Base-by-base conservation (phyloP, 2,888 invertebrate species). In the Auanema freiburgensis region DNA sequence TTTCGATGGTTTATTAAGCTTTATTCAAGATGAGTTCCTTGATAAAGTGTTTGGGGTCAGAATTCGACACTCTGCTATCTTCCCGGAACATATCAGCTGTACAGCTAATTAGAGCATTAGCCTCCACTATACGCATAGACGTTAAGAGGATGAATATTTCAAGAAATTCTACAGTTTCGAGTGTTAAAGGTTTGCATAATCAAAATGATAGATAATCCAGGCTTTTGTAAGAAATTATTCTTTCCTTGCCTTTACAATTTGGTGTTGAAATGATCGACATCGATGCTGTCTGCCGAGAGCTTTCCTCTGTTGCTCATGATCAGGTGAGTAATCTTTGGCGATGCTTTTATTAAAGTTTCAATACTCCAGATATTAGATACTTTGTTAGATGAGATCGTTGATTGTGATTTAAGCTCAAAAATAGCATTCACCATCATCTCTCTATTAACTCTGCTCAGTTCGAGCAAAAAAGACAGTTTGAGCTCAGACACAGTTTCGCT, bases 201-300 rank as follows among this genome's bases (percentile, higher is more conserved):
- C n/a, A n/a, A n/a, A n/a, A n/a, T 12, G 4, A 25, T 12, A 12
- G 12, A 18, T 52, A 25, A n/a, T 41, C 23, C 42, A 2, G 10
- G 10, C 11, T 3, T 21, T 8, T 49, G 50, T 12, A 18, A 59
- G 59, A 41, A 12, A 18, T 52, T 14, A 40, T 59, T 14, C 40
- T n/a, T 10, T n/a, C 44, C 16, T 12, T 60, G 24, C 60, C 60
- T 10, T 40, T 60, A 11, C 40, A 54, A n/a, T 60, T 60, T 42
- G 46, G 25, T 6, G 24, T 60, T 6, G 33, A 42, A 12, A 60
- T 60, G 12, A 14, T 23, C n/a, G 16, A n/a, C 5, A 24, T 60
- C 1, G n/a, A 21, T 14, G 10, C 21, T 23, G 2, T 60, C 5
- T 60, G 60, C 23, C 21, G 6, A n/a, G 24, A 41, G 8, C n/a